Evolutionary conservation across 2,888 invertebrate genomes (phyloP).

Genomic region (Rhaphigaster nebulosa): DNA sequence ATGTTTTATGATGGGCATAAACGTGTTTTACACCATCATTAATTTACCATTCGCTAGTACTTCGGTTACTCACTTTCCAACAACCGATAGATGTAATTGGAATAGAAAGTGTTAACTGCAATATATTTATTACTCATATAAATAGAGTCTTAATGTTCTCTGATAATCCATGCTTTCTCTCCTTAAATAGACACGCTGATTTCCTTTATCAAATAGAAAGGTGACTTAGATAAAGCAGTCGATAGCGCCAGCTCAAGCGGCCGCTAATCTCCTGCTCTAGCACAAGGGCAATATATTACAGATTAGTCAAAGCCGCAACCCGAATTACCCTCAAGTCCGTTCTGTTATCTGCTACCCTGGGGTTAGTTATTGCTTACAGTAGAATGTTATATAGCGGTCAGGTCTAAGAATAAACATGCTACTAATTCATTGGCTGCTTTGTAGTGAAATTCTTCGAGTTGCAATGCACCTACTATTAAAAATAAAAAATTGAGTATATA

Average conservation of each 20-base stretch:
- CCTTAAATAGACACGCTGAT: background rate
- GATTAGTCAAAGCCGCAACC: background rate
- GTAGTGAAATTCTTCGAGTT: background rate
- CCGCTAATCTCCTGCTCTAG: background rate
- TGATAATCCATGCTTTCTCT: conserved; percentile 9
- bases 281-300: background rate
- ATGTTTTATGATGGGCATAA: conserved; percentile 3
- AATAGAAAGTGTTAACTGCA: background rate
- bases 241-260: background rate
- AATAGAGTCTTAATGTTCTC: background rate
- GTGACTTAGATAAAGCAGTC: background rate
- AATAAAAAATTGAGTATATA: too few relatives aligned
- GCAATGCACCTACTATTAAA: background rate
- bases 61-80: background rate
- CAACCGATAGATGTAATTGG: background rate
- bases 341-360: background rate
- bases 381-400: background rate
- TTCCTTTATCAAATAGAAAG: conserved; percentile 20
- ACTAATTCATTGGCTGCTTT: background rate
- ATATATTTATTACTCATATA: background rate
- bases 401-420: background rate
- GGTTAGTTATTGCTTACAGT: background rate
- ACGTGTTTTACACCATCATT: background rate
- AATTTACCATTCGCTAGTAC: background rate
- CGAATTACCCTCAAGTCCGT: background rate